phyloP scores from a whole-genome alignment of 53 echinoderm and acorn worm genomes.

The Patiria pectinifera region DNA sequence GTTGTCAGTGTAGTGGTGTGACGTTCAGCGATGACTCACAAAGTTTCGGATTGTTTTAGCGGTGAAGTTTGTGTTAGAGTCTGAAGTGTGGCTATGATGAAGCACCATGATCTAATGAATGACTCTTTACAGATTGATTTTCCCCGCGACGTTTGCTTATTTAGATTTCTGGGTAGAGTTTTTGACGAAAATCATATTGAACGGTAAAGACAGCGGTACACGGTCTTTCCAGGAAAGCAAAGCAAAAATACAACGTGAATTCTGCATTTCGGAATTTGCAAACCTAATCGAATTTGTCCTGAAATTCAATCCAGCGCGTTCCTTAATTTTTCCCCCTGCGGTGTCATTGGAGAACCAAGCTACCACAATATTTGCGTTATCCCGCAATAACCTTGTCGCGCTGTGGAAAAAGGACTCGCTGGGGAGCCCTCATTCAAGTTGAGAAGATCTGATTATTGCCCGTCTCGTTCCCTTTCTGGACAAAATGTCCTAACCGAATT shows the following conservation, averaged over 20 bases:
- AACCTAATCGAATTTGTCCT: constrained; percentile 20
- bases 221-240: background rate
- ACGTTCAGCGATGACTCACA: too few species aligned
- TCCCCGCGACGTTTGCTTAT: too few species aligned
- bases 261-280: constrained; percentile 9
- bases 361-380: background rate
- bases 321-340: background rate
- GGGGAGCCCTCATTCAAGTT: background rate
- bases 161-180: too few species aligned
- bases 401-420: background rate
- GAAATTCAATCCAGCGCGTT: constrained; percentile 19
- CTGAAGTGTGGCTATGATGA: too few species aligned
- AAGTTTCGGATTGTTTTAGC: too few species aligned
- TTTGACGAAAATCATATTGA: background rate
- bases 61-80: too few species aligned
- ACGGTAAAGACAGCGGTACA: background rate
- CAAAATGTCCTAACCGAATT: background rate
- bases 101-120: too few species aligned
- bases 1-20: too few species aligned
- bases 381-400: background rate
- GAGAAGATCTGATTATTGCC: background rate
- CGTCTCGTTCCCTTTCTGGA: background rate
- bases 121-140: too few species aligned
- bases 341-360: background rate
- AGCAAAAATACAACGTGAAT: background rate